phyloP scores from a whole-genome alignment of 2,888 invertebrate genomes.

The Hirtodrosophila cameraria region DNA sequence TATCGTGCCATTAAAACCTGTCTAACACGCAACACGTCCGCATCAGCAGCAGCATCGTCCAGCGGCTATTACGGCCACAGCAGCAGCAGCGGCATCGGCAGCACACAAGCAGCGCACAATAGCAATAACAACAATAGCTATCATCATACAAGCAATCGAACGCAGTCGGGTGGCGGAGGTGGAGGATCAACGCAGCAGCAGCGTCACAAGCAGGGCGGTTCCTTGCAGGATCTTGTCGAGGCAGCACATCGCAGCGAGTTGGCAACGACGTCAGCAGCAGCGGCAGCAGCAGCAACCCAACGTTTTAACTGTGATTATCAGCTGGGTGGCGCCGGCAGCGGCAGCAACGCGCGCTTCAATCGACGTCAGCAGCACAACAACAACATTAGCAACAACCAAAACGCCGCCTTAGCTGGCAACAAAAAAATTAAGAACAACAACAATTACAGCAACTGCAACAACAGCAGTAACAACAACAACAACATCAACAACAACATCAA shows the following conservation, averaged over 20 bases:
- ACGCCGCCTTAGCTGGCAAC: conserved; percentile 31
- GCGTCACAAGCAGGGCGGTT: conserved; percentile 86
- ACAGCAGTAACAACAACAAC: conserved; percentile 87
- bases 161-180: conserved; percentile 14
- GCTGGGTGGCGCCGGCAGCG: conserved; percentile 46
- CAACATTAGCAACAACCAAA: conserved; percentile 65
- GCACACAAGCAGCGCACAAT: conserved; percentile 16
- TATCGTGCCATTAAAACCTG: conserved; percentile 79
- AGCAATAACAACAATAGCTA: conserved; percentile 73
- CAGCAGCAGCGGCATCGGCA: conserved; percentile 30
- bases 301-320: conserved; percentile 82
- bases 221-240: conserved; percentile 87
- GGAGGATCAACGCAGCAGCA: conserved; percentile 24
- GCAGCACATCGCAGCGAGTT: conserved; percentile 82
- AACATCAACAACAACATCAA: conserved; percentile 86
- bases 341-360: conserved; percentile 47
- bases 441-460: conserved; percentile 42
- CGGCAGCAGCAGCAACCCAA: conserved; percentile 58
- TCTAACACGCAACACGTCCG: conserved; percentile 78
- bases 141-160: conserved; percentile 47
- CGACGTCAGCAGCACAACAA: conserved; percentile 68
- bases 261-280: conserved; percentile 67
- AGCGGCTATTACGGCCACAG: conserved; percentile 64
- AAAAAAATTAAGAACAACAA: conserved; percentile 76
- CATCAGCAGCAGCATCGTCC: conserved; percentile 71